Evolutionary conservation across 2,888 invertebrate species (phyloP).

Genomic region (Laspeyria flexula): DNA sequence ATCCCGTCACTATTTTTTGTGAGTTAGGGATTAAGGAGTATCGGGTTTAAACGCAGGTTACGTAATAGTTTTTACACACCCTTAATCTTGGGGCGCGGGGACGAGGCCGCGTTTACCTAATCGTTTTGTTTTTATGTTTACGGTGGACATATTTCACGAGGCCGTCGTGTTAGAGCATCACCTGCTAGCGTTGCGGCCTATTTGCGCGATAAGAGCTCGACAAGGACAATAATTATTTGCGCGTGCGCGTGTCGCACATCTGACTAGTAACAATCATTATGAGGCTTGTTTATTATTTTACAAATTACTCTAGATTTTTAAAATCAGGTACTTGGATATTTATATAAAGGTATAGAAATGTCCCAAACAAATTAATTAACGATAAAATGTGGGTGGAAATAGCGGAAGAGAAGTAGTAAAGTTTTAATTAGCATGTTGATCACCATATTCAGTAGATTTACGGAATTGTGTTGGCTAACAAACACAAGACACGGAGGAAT

Average conservation of each 20-base stretch:
- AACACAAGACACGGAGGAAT: constrained; percentile 20
- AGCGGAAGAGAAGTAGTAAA: constrained; percentile 8
- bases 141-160: constrained; percentile 18
- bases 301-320: background rate
- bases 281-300: constrained; percentile 15
- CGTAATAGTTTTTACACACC: constrained; percentile 81
- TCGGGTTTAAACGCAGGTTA: constrained; percentile 80
- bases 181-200: constrained; percentile 44
- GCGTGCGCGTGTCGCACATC: constrained; percentile 40
- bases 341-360: background rate
- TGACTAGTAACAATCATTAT: constrained; percentile 38
- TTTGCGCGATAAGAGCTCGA: constrained; percentile 47
- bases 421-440: constrained; percentile 15
- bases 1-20: constrained; percentile 73
- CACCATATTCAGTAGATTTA: constrained; percentile 26
- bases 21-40: constrained; percentile 70
- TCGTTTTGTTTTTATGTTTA: constrained; percentile 22
- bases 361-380: constrained; percentile 1
- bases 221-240: constrained; percentile 57
- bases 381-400: constrained; percentile 10
- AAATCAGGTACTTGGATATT: background rate
- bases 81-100: constrained; percentile 62
- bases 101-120: constrained; percentile 32
- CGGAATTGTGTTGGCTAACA: constrained; percentile 21
- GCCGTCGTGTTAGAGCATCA: constrained; percentile 33